Evolutionary conservation across 2,113 vertebrate species (phyloP).

Genomic region (Macquaria australasica): DNA sequence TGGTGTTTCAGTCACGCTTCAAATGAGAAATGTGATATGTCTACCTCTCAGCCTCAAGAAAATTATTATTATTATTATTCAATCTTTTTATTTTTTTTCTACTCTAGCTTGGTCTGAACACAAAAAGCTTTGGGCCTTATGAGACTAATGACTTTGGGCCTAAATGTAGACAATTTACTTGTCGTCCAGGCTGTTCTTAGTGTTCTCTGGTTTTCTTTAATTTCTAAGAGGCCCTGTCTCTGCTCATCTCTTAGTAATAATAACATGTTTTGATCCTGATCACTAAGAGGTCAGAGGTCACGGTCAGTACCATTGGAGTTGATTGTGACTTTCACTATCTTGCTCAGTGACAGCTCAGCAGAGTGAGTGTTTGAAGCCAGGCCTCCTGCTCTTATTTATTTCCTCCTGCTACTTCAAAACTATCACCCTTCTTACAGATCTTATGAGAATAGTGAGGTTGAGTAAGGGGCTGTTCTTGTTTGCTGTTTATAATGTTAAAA

Average conservation of each 20-base stretch:
- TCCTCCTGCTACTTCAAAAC: background rate
- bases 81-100: slow-evolving; percentile 1
- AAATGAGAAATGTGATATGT: slow-evolving; percentile 36
- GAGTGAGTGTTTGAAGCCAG: slow-evolving; percentile 13
- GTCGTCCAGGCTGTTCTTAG: background rate
- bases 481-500: background rate
- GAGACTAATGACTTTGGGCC: background rate
- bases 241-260: background rate
- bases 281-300: slow-evolving; percentile 33
- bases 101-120: background rate
- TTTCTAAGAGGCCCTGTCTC: background rate
- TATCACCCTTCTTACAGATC: background rate
- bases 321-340: slow-evolving; percentile 10
- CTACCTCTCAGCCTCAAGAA: slow-evolving; percentile 8
- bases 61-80: background rate
- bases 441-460: background rate
- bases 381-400: background rate
- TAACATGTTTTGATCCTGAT: background rate
- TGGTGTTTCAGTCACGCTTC: slow-evolving; percentile 31
- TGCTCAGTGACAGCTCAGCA: slow-evolving; percentile 6
- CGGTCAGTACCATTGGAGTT: background rate
- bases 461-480: background rate
- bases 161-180: background rate
- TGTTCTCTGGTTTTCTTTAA: background rate
- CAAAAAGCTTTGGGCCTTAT: background rate